Percentiles rank a stretch among this genome's conserved stretches.
phyloP scores from a whole-genome alignment of 2,888 invertebrate species.

The Drosophila affinis region DNA sequence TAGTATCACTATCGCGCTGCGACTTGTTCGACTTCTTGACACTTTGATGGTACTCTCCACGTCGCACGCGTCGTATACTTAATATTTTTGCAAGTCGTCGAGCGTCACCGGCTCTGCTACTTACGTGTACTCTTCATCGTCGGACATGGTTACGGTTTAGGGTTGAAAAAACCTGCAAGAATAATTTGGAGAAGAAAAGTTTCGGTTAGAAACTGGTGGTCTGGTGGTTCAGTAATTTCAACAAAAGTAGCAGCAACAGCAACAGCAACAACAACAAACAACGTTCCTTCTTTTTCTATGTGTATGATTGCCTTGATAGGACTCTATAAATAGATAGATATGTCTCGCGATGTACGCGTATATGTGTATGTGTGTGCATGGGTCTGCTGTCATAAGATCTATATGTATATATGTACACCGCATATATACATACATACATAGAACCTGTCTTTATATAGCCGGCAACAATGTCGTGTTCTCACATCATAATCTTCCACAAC shows the following conservation, averaged over 20 bases:
- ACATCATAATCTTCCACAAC: conserved; percentile 64
- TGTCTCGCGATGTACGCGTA: conserved; percentile 17
- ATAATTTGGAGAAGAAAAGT: conserved; percentile 40
- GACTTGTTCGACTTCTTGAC: background rate
- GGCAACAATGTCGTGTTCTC: conserved; percentile 64
- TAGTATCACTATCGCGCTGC: background rate
- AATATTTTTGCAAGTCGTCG: conserved; percentile 17
- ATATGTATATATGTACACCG: conserved; percentile 2
- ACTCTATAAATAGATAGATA: conserved; percentile 40
- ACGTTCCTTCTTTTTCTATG: conserved; percentile 14
- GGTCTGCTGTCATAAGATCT: conserved; percentile 55
- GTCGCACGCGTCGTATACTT: conserved; percentile 47
- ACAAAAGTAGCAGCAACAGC: conserved; percentile 2
- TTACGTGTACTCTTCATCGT: conserved; percentile 98
- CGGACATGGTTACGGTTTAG: conserved; percentile 92
- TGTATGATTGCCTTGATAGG: conserved; percentile 27
- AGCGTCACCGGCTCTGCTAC: conserved; percentile 84
- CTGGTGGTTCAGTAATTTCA: conserved; percentile 15
- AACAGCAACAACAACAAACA: conserved; percentile 4
- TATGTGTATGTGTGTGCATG: conserved; percentile 1
- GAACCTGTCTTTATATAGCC: conserved; percentile 64
- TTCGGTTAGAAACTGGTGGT: background rate
- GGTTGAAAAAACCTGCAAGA: conserved; percentile 86
- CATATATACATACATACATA: conserved; percentile 22
- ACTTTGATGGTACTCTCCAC: background rate